Conservation (phyloP, 2,888 invertebrate species). For the Watsonalla binaria region DNA sequence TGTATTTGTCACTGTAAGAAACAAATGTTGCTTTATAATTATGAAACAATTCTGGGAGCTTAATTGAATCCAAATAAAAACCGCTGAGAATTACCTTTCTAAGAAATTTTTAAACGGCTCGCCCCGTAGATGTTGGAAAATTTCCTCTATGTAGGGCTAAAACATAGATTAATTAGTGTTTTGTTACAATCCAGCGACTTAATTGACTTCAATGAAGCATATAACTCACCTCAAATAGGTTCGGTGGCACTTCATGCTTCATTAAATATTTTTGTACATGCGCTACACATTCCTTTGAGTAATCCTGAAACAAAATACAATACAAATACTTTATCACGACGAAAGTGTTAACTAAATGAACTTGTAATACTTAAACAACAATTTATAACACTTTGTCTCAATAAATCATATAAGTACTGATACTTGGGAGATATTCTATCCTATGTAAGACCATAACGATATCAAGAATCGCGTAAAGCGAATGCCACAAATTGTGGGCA, state of each 20-base stretch:
- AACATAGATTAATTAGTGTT: conserved; percentile 46
- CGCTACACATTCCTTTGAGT: conserved; percentile 97
- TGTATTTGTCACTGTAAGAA: conserved; percentile 96
- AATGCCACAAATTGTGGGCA: neutral
- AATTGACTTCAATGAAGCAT: neutral
- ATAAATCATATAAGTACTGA: neutral
- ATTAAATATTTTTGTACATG: conserved; percentile 98
- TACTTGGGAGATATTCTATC: no score
- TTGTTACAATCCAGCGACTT: neutral
- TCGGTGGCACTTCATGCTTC: conserved; percentile 97
- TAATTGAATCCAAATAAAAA: neutral
- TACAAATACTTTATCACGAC: conserved; percentile 4
- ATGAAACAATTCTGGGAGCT: neutral
- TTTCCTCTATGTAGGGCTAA: conserved; percentile 99
- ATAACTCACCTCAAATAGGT: conserved; percentile 94
- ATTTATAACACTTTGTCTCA: no score
- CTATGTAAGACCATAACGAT: neutral
- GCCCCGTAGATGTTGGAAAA: conserved; percentile 97
- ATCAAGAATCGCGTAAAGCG: neutral
- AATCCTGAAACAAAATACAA: conserved; percentile 86
- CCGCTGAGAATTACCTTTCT: conserved; percentile 87
- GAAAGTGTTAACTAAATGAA: neutral
- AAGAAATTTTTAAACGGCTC: conserved; percentile 98
- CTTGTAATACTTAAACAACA: no score
- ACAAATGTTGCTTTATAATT: conserved; percentile 22